Conservation (phyloP, 2,797 vertebrate species). For the Notolepis coatsorum region DNA sequence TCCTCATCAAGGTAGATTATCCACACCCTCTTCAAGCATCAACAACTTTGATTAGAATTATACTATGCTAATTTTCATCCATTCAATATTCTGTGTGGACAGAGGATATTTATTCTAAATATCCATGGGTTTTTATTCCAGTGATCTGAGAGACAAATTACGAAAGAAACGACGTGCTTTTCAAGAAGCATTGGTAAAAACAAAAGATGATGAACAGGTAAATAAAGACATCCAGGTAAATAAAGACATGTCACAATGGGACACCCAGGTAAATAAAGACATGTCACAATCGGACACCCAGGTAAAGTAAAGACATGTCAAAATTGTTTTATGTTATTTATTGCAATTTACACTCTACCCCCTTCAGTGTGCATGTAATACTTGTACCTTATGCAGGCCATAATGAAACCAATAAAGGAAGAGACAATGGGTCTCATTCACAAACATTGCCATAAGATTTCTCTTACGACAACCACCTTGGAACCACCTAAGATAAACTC, state of each 20-base stretch:
- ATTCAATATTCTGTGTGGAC: neutral
- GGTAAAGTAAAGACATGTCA: slow-evolving; percentile 55
- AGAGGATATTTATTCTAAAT: neutral
- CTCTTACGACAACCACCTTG: too few relatives aligned
- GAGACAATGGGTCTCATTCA: too few relatives aligned
- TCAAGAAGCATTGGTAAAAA: slow-evolving; percentile 68
- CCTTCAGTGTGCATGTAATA: too few relatives aligned
- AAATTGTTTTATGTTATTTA: neutral
- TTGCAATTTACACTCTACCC: neutral
- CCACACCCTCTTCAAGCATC: neutral
- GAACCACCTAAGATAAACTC: too few relatives aligned
- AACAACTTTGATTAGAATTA: too few relatives aligned
- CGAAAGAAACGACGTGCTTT: slow-evolving; percentile 71
- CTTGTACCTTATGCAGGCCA: too few relatives aligned
- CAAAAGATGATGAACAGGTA: slow-evolving; percentile 61
- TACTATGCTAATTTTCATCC: neutral
- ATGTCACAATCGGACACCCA: slow-evolving; percentile 58
- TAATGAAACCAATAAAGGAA: too few relatives aligned
- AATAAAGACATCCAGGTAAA: slow-evolving; percentile 79
- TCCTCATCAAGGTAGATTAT: slow-evolving; percentile 53
- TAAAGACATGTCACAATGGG: slow-evolving; percentile 8
- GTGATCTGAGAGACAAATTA: slow-evolving; percentile 76
- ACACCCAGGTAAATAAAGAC: slow-evolving; percentile 71
- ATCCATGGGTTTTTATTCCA: slow-evolving; percentile 28
- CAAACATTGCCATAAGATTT: too few relatives aligned